Percentiles rank a stretch among this genome's conserved stretches.
Evolutionary conservation across 92 coral and sea anemone genomes (phyloP).

Genomic region (Parazoanthus swiftii): DNA sequence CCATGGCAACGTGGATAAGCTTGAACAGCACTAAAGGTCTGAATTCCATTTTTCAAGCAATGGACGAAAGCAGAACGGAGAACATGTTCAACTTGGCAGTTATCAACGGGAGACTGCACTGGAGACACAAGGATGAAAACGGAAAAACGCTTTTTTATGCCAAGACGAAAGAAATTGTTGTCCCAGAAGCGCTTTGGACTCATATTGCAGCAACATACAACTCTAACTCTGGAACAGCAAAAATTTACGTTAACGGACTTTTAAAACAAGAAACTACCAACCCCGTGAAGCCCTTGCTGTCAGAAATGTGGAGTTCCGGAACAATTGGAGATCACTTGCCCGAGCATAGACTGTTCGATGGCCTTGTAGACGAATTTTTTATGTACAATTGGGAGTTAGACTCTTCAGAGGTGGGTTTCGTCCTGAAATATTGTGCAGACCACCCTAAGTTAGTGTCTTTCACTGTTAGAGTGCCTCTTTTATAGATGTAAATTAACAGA

Average conservation of each 20-base stretch:
- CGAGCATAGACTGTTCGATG: constrained; percentile 69
- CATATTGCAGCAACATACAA: constrained; percentile 92
- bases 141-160: constrained; percentile 68
- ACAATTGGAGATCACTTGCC: constrained; percentile 87
- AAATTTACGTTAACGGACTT: constrained; percentile 86
- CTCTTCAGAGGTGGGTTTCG: constrained; percentile 86
- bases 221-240: constrained; percentile 80
- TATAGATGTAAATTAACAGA: constrained; percentile 18
- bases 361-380: constrained; percentile 91
- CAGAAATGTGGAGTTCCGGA: constrained; percentile 80
- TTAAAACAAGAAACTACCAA: constrained; percentile 66
- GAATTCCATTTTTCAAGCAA: constrained; percentile 88
- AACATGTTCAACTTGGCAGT: constrained; percentile 80
- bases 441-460: constrained; percentile 96
- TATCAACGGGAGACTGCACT: constrained; percentile 83
- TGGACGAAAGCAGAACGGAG: constrained; percentile 57
- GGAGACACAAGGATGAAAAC: constrained; percentile 76
- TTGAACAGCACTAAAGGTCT: constrained; percentile 82
- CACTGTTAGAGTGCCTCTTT: constrained; percentile 91
- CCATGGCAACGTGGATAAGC: constrained; percentile 93
- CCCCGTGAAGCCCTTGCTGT: constrained; percentile 64
- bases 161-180: constrained; percentile 78
- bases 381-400: constrained; percentile 98
- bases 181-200: constrained; percentile 98
- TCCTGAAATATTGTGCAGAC: constrained; percentile 95